Percentiles rank a stretch among this genome's conserved stretches.
phyloP scores from a whole-genome alignment of 2,113 vertebrate species.

The Catharus bicknelli region DNA sequence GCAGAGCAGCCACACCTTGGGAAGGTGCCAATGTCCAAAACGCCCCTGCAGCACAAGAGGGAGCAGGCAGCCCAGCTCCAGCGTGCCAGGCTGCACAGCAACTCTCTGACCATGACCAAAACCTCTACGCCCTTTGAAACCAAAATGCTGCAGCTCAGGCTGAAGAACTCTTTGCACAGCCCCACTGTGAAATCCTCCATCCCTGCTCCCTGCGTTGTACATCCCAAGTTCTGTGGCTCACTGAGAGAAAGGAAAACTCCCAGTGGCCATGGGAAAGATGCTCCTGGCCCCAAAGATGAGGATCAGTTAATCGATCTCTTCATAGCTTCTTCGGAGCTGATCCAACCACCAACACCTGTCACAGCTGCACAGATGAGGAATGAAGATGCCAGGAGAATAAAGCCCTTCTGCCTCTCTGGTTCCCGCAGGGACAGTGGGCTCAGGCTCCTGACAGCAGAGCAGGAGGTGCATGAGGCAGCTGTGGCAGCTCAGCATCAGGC shows the following conservation, averaged over 20 bases:
- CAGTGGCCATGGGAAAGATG: background rate
- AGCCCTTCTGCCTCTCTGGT: rapidly evolving
- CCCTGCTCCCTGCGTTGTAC: slow-evolving; percentile 40
- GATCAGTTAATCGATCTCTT: background rate
- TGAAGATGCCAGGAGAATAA: background rate
- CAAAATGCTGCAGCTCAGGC: slow-evolving; percentile 54
- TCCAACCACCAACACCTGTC: background rate
- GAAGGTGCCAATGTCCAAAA: background rate
- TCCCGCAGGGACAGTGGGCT: slow-evolving; percentile 48
- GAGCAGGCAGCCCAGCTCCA: background rate
- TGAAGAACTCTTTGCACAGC: slow-evolving; percentile 53
- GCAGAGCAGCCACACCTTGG: slow-evolving; percentile 20
- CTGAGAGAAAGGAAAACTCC: background rate
- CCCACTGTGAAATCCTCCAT: slow-evolving; percentile 56
- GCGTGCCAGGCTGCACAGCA: background rate
- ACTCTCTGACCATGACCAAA: slow-evolving; percentile 8
- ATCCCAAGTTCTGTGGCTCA: background rate
- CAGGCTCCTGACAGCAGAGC: slow-evolving; percentile 69
- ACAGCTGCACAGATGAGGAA: background rate
- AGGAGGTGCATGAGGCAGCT: slow-evolving; percentile 23
- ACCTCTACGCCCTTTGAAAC: slow-evolving; percentile 57
- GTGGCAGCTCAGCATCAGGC: slow-evolving; percentile 9
- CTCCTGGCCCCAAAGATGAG: background rate
- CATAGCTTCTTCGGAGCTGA: background rate
- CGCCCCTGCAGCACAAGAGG: background rate